Base-by-base conservation (phyloP, 2,113 vertebrate species). In the Sardina pilchardus region DNA sequence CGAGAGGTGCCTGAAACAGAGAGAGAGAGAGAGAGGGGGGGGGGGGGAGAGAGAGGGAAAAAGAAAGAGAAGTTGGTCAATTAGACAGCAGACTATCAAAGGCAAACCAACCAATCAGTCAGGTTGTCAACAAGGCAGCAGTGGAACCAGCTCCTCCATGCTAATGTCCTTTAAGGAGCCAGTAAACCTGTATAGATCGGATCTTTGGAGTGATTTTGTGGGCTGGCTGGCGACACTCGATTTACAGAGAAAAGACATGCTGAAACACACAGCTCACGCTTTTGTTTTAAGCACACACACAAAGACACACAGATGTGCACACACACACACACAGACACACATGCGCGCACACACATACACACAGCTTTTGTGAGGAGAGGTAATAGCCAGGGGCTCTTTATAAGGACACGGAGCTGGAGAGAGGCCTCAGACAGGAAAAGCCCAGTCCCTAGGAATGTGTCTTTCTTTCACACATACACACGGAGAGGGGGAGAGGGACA, bases 1-100 rank as follows among this genome's bases (percentile, higher is more conserved):
- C 0, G 90, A 92, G 43, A 94, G 85, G 78, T 92, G 88, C 83
- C 95, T 96, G 88, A 39, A 83, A 88, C 56, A 85, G 34, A 90
- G 16, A 53, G 14, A 50, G 24, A 34, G 4, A 53, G 50, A 36
- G 0, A 83, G 3, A 83, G 7, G 84, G 34, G 90, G 4, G 90
- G 12, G 90, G 36, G 81, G 83, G 50, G 48, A 14, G 12, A 84
- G 80, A 83, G 0, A 85, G 17, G 42, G 17, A 53, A 6, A 36
- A 0, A 75, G 50, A 36, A 0, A 83, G 3, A 83, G 3, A 53
- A 34, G 8, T 12, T 71, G 63, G 24, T 12, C 63, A 71, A 71
- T 71, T 71, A 71, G 30, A 71, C 63, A 30, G 30, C n/a, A 14
- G 26, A 1, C n/a, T 14, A 71, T 71, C 26, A 71, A 71, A 71